Evolutionary conservation across 2,888 invertebrate genomes (phyloP).

Genomic region (Acrobasis consociella): DNA sequence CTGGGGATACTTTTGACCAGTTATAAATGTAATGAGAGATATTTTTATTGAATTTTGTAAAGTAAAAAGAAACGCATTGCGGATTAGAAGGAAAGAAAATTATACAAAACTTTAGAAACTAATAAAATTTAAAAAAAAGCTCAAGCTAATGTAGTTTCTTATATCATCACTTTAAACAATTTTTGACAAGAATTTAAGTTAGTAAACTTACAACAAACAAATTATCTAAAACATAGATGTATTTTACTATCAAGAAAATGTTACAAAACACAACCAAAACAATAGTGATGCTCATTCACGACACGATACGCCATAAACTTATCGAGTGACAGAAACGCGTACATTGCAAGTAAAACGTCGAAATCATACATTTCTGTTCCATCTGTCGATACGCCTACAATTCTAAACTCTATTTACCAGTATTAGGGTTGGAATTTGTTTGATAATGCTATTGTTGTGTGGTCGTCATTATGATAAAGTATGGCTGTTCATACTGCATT

Average conservation of each 20-base stretch:
- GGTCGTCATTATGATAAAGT: slow-evolving; percentile 27
- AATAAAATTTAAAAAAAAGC: too few relatives aligned
- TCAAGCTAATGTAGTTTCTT: too few relatives aligned
- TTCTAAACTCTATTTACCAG: not conserved
- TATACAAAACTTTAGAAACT: too few relatives aligned
- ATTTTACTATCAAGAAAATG: not conserved
- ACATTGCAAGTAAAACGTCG: slow-evolving; percentile 3
- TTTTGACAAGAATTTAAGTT: too few relatives aligned
- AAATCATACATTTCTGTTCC: slow-evolving; percentile 10
- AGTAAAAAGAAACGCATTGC: too few relatives aligned
- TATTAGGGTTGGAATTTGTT: not conserved
- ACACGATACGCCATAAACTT: slow-evolving; percentile 6
- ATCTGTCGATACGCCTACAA: not conserved
- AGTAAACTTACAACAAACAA: too few relatives aligned
- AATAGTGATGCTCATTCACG: slow-evolving; percentile 10
- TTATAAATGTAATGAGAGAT: too few relatives aligned
- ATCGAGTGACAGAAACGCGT: slow-evolving; percentile 11
- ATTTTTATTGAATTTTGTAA: too few relatives aligned
- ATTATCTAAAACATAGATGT: too few relatives aligned
- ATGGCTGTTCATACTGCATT: slow-evolving; percentile 31
- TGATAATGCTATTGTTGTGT: slow-evolving; percentile 3
- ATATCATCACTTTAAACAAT: too few relatives aligned
- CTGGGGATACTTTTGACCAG: too few relatives aligned
- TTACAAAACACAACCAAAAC: slow-evolving; percentile 1
- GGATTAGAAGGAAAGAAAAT: too few relatives aligned